Base-by-base conservation (phyloP, 2,113 vertebrate species). In the Quiscalus mexicanus region DNA sequence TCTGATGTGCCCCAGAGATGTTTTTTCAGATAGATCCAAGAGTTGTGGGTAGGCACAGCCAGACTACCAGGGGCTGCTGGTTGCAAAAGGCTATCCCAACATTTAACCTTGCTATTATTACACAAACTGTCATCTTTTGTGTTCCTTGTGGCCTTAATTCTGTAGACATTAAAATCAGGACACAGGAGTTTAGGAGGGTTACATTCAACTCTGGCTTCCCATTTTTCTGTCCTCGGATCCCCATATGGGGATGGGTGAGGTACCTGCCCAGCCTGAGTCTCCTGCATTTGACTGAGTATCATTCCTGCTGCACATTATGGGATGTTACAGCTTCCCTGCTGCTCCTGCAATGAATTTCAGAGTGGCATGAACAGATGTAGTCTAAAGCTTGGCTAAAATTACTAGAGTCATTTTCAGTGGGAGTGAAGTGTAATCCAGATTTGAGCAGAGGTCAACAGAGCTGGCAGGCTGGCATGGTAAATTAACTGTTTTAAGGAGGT, bases 381-480 rank as follows among this genome's bases (percentile, higher is more conserved):
- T 11, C 28, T 77, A 59, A 83, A 18, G 55, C 85, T 77, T 27
- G 76, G 71, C 80, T 94, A 62, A 83, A 95, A 94, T 92, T 74
- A 90, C 88, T 53, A 15, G 75, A 65, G 63, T 96, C 42, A 6
- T 86, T 96, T 95, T 84, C 94, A 67, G 50, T 83, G 63, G 83
- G 53, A 73, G 59, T 67, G 76, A 86, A 88, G 71, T 77, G n/a
- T 77, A 96, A 96, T 92, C 85, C 83, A 70, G 85, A 74, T 95
- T 85, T 94, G 79, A 80, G 55, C 52, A 86, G 83, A 94, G 82
- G 58, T 91, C 70, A 30, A 28, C 2, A 1, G 78, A 90, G 42
- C 90, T 88, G 75, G 30, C 89, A 83, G 67, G 41, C 63, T 90
- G 92, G 82, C 49, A 24, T 83, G 37, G 49, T 74, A 62, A 92